Percentiles rank a stretch among this genome's conserved stretches.
phyloP scores from a whole-genome alignment of 2,888 invertebrate species.

The Tupiocoris notatus region DNA sequence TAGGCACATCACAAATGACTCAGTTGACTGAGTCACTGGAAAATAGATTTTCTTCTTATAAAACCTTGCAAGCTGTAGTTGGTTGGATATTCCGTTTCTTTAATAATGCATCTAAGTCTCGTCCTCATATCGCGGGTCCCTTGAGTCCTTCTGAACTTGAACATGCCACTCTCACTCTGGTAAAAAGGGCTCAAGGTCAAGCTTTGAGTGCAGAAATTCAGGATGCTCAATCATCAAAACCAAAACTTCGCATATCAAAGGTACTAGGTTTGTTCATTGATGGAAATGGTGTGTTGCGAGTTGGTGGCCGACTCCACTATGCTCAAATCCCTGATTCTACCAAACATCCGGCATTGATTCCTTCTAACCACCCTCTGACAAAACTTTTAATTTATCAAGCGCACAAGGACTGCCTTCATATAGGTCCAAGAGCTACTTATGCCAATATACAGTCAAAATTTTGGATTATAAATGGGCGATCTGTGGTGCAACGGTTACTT shows the following conservation, averaged over 20 bases:
- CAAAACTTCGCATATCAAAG: neutral
- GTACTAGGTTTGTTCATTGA: neutral
- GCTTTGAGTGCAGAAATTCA: neutral
- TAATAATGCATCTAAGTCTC: neutral
- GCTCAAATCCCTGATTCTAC: neutral
- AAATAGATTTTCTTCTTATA: neutral
- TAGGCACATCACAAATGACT: neutral
- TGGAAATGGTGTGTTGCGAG: neutral
- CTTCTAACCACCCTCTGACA: neutral
- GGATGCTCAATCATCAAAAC: neutral
- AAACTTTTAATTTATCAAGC: neutral
- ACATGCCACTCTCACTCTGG: neutral
- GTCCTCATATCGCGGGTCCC: neutral
- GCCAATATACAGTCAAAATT: neutral
- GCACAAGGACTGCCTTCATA: neutral
- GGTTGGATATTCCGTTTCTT: neutral
- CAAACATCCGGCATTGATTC: conserved; percentile 4
- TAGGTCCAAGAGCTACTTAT: neutral
- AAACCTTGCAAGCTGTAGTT: neutral
- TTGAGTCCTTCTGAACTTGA: neutral
- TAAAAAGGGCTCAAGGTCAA: neutral
- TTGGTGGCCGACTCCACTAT: neutral
- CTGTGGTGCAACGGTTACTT: neutral
- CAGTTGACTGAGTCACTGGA: neutral
- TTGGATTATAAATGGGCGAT: conserved; percentile 3